Percentiles rank a stretch among this genome's conserved stretches.
Evolutionary conservation across 2,888 invertebrate species (phyloP).

Genomic region (Oscheius sp.): DNA sequence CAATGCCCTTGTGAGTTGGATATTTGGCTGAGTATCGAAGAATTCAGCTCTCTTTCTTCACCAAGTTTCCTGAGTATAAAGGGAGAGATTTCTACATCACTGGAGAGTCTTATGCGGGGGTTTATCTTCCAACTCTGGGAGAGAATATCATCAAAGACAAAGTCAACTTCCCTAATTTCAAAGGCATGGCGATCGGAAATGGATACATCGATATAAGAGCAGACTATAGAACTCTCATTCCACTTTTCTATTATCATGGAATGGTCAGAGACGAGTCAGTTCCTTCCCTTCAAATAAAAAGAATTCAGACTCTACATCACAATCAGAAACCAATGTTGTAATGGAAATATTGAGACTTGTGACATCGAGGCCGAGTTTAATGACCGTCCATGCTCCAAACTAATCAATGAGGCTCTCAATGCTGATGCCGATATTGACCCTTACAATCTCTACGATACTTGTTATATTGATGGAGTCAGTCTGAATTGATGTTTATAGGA

Average conservation of each 20-base stretch:
- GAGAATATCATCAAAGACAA: constrained; percentile 44
- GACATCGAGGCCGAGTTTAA: constrained; percentile 40
- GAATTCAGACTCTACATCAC: constrained; percentile 41
- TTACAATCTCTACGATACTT: constrained; percentile 54
- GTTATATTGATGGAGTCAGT: constrained; percentile 48
- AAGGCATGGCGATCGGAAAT: constrained; percentile 73
- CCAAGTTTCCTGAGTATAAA: constrained; percentile 72
- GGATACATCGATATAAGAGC: constrained; percentile 70
- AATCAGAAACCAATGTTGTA: constrained; percentile 47
- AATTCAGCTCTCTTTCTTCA: constrained; percentile 70
- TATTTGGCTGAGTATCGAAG: constrained; percentile 73
- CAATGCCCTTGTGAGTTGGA: constrained; percentile 71
- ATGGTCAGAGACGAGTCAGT: constrained; percentile 50
- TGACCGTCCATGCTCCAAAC: constrained; percentile 29
- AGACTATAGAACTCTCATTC: constrained; percentile 58
- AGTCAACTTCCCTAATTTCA: constrained; percentile 53
- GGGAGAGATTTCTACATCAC: constrained; percentile 72
- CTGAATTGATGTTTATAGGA: too few species aligned
- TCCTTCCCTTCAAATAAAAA: neutral
- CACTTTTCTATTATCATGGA: constrained; percentile 61
- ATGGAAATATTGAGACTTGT: constrained; percentile 49
- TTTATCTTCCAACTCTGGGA: constrained; percentile 71
- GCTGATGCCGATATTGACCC: constrained; percentile 50
- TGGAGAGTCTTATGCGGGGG: constrained; percentile 72
- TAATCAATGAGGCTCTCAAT: constrained; percentile 42